phyloP scores from a whole-genome alignment of 2,888 invertebrate genomes.

The Syrista parreyssii region DNA sequence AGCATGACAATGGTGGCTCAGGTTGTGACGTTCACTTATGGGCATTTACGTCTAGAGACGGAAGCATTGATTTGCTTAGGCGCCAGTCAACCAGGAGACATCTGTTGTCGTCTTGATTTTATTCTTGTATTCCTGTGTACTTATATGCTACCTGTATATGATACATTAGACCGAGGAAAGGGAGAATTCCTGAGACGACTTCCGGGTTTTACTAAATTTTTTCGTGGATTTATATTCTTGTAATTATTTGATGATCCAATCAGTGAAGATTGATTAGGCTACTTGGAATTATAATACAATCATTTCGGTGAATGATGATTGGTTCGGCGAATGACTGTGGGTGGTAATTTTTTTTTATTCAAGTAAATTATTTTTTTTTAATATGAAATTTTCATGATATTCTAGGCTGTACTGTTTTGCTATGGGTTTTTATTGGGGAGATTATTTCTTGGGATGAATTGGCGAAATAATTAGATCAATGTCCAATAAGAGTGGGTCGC shows the following conservation, averaged over 20 bases:
- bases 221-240: background rate
- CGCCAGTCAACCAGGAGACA: background rate
- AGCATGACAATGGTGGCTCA: background rate
- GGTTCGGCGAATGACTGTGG: background rate
- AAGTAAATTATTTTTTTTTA: too few relatives aligned
- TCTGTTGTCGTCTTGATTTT: background rate
- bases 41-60: background rate
- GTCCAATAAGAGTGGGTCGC: conserved; percentile 52
- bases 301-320: background rate
- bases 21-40: background rate
- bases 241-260: background rate
- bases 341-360: background rate
- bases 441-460: conserved; percentile 11
- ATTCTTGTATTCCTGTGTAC: background rate
- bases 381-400: background rate
- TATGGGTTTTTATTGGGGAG: background rate
- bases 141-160: background rate
- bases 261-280: background rate
- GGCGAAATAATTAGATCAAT: conserved; percentile 58
- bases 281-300: background rate
- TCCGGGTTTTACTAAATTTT: background rate
- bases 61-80: background rate
- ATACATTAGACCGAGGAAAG: too few relatives aligned
- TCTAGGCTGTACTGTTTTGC: background rate
- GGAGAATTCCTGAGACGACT: background rate